Conservation (phyloP, 2,113 vertebrate species). For the Entosphenus tridentatus region DNA sequence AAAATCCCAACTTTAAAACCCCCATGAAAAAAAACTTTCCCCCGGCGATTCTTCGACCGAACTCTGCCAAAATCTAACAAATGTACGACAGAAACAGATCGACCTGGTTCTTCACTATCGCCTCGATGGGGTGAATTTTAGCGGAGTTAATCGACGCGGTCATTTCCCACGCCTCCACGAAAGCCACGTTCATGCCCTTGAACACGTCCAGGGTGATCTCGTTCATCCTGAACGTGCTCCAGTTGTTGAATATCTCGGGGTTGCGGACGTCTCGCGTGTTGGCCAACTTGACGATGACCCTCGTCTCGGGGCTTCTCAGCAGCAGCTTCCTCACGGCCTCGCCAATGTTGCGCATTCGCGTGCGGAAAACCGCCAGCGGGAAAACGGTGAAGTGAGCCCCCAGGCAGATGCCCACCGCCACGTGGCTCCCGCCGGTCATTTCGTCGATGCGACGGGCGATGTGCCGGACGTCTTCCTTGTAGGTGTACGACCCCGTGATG, state of each 20-base stretch:
- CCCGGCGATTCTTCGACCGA: too few species aligned
- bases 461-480: too few species aligned
- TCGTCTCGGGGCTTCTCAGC: slow-evolving; percentile 10
- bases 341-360: slow-evolving; percentile 6
- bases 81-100: slow-evolving; percentile 9
- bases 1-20: too few species aligned
- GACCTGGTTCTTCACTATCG: slow-evolving; percentile 9
- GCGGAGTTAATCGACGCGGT: background rate
- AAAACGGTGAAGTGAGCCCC: slow-evolving; percentile 16
- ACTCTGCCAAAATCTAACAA: background rate
- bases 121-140: background rate
- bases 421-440: too few species aligned
- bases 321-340: slow-evolving; percentile 11
- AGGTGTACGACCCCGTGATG: too few species aligned
- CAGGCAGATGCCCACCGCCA: slow-evolving; percentile 7
- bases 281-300: slow-evolving; percentile 14
- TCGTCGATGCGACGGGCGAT: too few species aligned
- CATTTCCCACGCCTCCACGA: slow-evolving; percentile 14
- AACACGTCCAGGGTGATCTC: slow-evolving; percentile 12
- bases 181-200: slow-evolving; percentile 8
- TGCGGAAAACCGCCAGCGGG: slow-evolving; percentile 11
- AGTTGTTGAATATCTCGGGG: background rate
- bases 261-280: slow-evolving; percentile 8
- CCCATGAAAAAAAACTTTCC: too few species aligned
- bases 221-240: slow-evolving; percentile 12